Evolutionary conservation across 2,888 invertebrate genomes (phyloP), one percentile per base, ranked within the genome.

Genomic region (Eudasyphora cyanicolor): DNA sequence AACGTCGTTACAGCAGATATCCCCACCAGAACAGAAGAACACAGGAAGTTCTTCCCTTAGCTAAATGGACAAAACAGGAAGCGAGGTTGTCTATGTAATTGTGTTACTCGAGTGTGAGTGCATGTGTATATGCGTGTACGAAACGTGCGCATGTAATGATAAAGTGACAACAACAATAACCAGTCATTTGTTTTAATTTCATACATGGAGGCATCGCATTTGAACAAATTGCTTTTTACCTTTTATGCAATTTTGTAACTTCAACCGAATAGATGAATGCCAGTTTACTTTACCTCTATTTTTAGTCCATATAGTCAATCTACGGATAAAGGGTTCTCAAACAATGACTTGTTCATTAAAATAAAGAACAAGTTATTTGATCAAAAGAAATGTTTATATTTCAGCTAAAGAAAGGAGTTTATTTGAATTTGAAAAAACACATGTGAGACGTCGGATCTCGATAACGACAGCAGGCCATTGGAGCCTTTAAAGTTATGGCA

Each of bases 171-270:
- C 27, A 69, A 69, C 69, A 76, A 57, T 57, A 76, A 76, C 57
- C 69, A 76, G 69, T 32, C 67, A 76, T 76, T 76, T 76, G 57
- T 57, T 69, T 76, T 57, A 76, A 69, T 76, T 76, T 76, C 76
- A 57, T 76, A 69, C 57, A 69, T 45, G 57, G 45, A 76, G 57
- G 42, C 54, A 21, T 73, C 29, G 57, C 29, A 69, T 35, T 76
- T 29, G 76, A 54, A 45, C 69, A 76, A 76, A 76, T 76, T 69
- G 76, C 42, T 45, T 69, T 69, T 62, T 62, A 76, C 54, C 71
- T 76, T 60, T 67, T 76, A 27, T 67, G 45, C 42, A 71, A 71
- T 71, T 45, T 64, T 76, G 45, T 45, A 51, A 57, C 71, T 71
- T 32, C 24, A 67, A 24, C 42, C 42, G 35, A 64, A 32, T 64